These are phyloP conservation scores for Sylvilagus floridanus DNA, from an alignment of 2,797 vertebrate genomes.

Conservation along the genomic window DNA sequence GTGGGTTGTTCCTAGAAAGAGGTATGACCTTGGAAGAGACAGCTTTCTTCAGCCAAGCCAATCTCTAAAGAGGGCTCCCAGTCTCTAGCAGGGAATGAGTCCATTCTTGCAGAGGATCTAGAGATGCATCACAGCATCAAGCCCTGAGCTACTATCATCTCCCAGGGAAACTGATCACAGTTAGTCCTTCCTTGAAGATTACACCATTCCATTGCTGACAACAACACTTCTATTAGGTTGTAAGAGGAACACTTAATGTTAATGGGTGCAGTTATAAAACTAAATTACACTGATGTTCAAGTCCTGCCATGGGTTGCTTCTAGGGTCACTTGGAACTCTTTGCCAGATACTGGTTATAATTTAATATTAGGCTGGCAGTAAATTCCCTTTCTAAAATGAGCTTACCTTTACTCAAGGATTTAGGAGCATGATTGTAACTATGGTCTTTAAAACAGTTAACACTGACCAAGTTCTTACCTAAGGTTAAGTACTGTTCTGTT, in stretches of 20 bases:
- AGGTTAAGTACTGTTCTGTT: neutral
- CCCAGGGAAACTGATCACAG: neutral
- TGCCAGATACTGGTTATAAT: neutral
- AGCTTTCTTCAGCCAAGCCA: neutral
- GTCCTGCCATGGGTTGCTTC: neutral
- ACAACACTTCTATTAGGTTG: neutral
- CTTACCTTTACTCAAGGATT: conserved; percentile 23
- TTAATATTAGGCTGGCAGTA: neutral
- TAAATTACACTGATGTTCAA: neutral
- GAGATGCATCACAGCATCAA: neutral
- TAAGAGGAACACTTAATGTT: neutral
- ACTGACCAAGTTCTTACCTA: neutral
- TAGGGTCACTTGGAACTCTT: neutral
- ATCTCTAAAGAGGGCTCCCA: neutral
- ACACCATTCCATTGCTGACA: neutral
- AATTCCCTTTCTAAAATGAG: conserved; percentile 13
- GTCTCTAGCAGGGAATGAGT: neutral
- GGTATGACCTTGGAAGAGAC: neutral
- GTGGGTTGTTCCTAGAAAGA: neutral
- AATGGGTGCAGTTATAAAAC: conserved; percentile 14
- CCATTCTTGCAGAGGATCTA: neutral
- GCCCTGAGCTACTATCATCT: neutral
- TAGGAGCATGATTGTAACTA: neutral
- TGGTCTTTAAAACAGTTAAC: neutral
- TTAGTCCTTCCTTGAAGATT: neutral